Evolutionary conservation across 2,888 invertebrate genomes (phyloP).

Genomic region (Scaptodrosophila latifasciaeformis): DNA sequence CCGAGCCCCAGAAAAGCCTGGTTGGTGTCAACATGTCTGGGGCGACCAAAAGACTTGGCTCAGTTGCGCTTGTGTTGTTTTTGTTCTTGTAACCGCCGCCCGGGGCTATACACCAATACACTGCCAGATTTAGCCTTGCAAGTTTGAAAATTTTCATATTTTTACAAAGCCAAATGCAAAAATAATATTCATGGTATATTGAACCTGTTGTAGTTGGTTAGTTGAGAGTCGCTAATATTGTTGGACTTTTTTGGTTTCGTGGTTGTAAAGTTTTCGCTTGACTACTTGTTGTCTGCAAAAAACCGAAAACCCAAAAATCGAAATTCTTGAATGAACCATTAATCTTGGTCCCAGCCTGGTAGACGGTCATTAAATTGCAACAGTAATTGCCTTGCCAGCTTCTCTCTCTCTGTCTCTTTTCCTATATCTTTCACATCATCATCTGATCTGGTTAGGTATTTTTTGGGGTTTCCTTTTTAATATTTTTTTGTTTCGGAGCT

Average conservation of each 20-base stretch:
- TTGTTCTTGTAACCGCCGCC: constrained; percentile 1
- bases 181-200: not conserved
- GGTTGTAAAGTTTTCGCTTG: constrained; percentile 7
- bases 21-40: constrained; percentile 68
- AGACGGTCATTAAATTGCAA: constrained; percentile 58
- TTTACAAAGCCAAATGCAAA: too few species aligned
- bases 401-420: too few species aligned
- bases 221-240: too few species aligned
- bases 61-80: constrained; percentile 6
- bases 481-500: too few species aligned
- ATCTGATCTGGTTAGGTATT: constrained; percentile 19
- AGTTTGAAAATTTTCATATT: too few species aligned
- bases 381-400: constrained; percentile 54
- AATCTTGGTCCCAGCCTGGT: constrained; percentile 61
- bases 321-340: constrained; percentile 70
- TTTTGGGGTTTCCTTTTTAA: constrained; percentile 39
- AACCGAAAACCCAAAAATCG: constrained; percentile 63
- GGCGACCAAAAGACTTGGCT: constrained; percentile 28
- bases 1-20: constrained; percentile 12
- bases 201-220: constrained; percentile 2
- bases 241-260: too few species aligned
- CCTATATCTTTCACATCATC: too few species aligned
- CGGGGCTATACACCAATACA: too few species aligned
- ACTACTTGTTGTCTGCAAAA: constrained; percentile 32
- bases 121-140: too few species aligned